phyloP scores from a whole-genome alignment of 2,888 invertebrate genomes.

The Entomobrya multifasciata region DNA sequence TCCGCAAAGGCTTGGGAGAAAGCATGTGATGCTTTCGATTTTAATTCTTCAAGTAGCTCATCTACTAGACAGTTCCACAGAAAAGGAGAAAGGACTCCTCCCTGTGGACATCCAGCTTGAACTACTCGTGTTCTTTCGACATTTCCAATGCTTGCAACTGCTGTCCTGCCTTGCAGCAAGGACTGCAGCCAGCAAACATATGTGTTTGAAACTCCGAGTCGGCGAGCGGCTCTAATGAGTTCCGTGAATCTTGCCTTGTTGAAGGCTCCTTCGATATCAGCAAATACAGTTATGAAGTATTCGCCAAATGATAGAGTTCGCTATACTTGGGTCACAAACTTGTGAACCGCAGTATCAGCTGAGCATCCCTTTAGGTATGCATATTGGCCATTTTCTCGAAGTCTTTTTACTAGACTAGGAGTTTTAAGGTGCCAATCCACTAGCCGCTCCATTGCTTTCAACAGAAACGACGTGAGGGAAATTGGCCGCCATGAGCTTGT shows the following conservation, averaged over 20 bases:
- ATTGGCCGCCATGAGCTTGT: conserved; percentile 64
- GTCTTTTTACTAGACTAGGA: conserved; percentile 21
- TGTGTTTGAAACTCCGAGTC: too few species aligned
- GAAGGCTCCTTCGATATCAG: conserved; percentile 80
- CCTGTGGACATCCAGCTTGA: conserved; percentile 80
- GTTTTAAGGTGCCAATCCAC: conserved; percentile 47
- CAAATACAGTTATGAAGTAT: conserved; percentile 70
- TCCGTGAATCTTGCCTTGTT: conserved; percentile 75
- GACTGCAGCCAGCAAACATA: too few species aligned
- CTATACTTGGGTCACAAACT: conserved; percentile 33
- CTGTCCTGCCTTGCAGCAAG: too few species aligned
- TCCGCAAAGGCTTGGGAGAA: conserved; percentile 10
- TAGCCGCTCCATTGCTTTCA: conserved; percentile 65
- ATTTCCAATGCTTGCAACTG: too few species aligned
- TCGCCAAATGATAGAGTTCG: conserved; percentile 48
- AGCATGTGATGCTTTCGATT: background rate
- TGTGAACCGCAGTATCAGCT: conserved; percentile 68
- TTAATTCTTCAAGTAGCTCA: conserved; percentile 73
- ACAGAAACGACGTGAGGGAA: conserved; percentile 67
- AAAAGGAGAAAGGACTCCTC: conserved; percentile 80
- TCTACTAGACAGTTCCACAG: conserved; percentile 80
- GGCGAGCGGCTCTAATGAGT: too few species aligned
- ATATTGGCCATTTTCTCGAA: conserved; percentile 40
- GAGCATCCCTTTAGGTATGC: conserved; percentile 67
- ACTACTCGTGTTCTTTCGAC: background rate